Conservation (phyloP, 2,797 vertebrate genomes). For the Urocyon cinereoargenteus region DNA sequence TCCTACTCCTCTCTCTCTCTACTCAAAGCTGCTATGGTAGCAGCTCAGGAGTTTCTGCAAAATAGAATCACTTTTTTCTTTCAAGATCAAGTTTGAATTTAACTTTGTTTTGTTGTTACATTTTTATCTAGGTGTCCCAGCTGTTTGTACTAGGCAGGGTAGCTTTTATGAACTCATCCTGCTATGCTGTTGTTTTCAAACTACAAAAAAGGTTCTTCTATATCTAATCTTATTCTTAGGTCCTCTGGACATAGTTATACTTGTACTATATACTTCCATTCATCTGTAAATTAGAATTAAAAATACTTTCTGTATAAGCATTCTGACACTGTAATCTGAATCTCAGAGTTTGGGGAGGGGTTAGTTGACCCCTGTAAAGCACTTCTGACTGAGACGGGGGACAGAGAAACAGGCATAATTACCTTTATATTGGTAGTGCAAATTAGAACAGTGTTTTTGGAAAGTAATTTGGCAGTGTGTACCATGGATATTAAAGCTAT, state of each 20-base stretch:
- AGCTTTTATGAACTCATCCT: neutral
- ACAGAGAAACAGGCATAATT: conserved; percentile 55
- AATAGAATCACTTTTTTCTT: neutral
- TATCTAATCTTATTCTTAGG: neutral
- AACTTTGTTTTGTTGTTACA: neutral
- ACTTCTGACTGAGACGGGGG: conserved; percentile 26
- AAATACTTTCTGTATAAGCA: conserved; percentile 14
- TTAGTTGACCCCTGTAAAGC: neutral
- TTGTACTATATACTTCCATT: neutral
- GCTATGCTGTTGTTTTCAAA: neutral
- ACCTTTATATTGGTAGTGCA: neutral
- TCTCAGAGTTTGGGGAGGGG: neutral
- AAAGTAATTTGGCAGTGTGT: conserved; percentile 56
- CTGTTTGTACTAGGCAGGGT: neutral
- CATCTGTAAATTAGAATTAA: conserved; percentile 26
- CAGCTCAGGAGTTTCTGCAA: neutral
- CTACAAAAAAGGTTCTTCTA: neutral
- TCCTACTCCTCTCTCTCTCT: neutral
- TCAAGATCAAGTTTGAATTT: neutral
- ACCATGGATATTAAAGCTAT: conserved; percentile 56
- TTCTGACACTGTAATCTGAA: neutral
- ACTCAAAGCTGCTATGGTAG: neutral
- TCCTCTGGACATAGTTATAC: neutral
- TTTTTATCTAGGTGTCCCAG: neutral
- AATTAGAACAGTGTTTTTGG: conserved; percentile 34